These are phyloP conservation scores for Proteles cristata DNA, from an alignment of 2,113 vertebrate genomes.

Conservation along the genomic window DNA sequence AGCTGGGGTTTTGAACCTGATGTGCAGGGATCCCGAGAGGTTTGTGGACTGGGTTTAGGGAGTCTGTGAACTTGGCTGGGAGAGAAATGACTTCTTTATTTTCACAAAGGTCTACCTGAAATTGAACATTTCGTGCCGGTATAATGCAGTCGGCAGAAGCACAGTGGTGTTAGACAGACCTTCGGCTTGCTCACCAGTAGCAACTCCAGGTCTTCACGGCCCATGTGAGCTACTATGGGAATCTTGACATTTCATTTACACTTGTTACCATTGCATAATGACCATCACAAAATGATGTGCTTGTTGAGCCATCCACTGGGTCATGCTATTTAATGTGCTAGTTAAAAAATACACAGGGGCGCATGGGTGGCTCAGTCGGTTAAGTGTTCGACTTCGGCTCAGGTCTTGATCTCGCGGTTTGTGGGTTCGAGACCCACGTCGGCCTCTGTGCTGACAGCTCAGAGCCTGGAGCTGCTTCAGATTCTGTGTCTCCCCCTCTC, in stretches of 20 bases:
- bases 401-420: no score
- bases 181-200: not conserved
- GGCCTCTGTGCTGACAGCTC: no score
- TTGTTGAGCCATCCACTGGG: not conserved
- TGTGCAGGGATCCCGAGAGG: not conserved
- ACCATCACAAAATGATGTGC: not conserved
- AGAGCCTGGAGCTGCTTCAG: no score
- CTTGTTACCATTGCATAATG: not conserved
- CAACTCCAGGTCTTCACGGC: not conserved
- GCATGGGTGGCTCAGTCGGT: no score
- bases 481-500: no score
- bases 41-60: not conserved
- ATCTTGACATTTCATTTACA: not conserved
- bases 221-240: not conserved
- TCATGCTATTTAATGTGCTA: not conserved
- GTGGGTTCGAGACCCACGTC: no score
- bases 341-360: no score
- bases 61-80: not conserved
- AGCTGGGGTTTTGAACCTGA: not conserved
- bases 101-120: not conserved
- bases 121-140: not conserved
- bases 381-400: no score
- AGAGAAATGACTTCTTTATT: not conserved
- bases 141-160: not conserved
- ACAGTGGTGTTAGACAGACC: not conserved